phyloP scores from a whole-genome alignment of 2,797 vertebrate species.

The Ambastaia sidthimunki region DNA sequence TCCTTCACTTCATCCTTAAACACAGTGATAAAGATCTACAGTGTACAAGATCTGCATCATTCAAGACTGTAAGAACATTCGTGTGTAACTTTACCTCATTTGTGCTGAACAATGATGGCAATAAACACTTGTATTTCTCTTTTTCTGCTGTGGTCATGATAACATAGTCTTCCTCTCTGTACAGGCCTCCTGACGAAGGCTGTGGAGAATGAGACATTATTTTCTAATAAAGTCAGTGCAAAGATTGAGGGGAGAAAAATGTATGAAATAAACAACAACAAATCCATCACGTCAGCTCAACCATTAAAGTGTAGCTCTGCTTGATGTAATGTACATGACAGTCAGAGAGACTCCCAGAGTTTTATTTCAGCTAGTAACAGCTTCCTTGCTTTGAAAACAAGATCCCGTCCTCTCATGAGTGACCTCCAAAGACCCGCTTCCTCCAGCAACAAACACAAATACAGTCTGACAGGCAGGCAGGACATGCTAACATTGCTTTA shows the following conservation, averaged over 20 bases:
- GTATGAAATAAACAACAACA: background rate
- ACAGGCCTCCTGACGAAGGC: slow-evolving; percentile 88
- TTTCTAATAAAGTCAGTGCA: background rate
- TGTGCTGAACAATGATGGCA: slow-evolving; percentile 85
- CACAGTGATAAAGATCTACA: slow-evolving; percentile 14
- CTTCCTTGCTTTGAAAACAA: too few relatives aligned
- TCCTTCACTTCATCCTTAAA: slow-evolving; percentile 86
- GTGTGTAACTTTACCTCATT: slow-evolving; percentile 71
- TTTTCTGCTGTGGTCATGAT: slow-evolving; percentile 96
- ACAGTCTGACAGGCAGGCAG: too few relatives aligned
- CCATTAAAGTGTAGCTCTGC: background rate
- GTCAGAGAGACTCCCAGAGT: background rate
- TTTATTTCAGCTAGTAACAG: background rate
- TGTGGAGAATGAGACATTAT: slow-evolving; percentile 63
- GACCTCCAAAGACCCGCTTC: too few relatives aligned
- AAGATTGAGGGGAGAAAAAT: background rate
- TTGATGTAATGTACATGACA: background rate
- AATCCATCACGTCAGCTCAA: background rate
- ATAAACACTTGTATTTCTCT: slow-evolving; percentile 95
- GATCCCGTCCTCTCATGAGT: too few relatives aligned
- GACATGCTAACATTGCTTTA: too few relatives aligned
- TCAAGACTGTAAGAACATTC: background rate
- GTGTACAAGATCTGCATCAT: background rate
- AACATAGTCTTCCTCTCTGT: slow-evolving; percentile 94
- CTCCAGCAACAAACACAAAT: too few relatives aligned